Base-by-base conservation (phyloP, 2,888 invertebrate genomes). In the Trissolcus japonicus region DNA sequence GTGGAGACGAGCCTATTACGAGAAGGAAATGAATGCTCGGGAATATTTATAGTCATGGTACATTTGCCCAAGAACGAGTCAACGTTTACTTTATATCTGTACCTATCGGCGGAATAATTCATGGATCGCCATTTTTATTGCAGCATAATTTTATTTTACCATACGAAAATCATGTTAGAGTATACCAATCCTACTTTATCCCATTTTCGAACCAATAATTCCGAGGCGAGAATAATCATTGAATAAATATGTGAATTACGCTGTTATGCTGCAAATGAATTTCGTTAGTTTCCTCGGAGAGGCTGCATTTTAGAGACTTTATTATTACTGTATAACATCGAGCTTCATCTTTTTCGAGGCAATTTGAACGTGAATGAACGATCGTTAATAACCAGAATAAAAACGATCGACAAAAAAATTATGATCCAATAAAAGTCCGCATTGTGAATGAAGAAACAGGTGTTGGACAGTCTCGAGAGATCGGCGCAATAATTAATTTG, bases 11-110 rank as follows among this genome's bases (percentile, higher is more conserved):
- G 79, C 80, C 80, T 79, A 80, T 83, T 81, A 83, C 80, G 55
- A 77, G 69, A 78, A 80, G 82, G 81, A 83, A 81, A 83, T 83
- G 82, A 80, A 82, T 76, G 80, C 76, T 78, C 79, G 78, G 71
- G 80, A 80, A 79, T 82, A 82, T 81, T 80, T 81, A 83, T 81
- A 80, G 78, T 79, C 73, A 69, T 56, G 75, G 68, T 75, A 72
- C 71, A 76, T 76, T 76, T 76, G 71, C 71, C 46, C 66, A 57
- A 57, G 66, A 67, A 59, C 53, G 66, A 76, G 66, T 53, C 61
- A 57, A 56, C 66, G 54, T 56, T 71, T 60, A 54, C 56, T 60
- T 71, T 71, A 66, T 69, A 69, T 69, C 65, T 69, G 71, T 66
- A 57, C 53, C 51, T 62, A 76, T 71, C 66, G 57, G 43, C 13